Percentiles rank a stretch among this genome's conserved stretches.
Conservation (phyloP, 2,797 vertebrate species). For the Dendrocincla fuliginosa region DNA sequence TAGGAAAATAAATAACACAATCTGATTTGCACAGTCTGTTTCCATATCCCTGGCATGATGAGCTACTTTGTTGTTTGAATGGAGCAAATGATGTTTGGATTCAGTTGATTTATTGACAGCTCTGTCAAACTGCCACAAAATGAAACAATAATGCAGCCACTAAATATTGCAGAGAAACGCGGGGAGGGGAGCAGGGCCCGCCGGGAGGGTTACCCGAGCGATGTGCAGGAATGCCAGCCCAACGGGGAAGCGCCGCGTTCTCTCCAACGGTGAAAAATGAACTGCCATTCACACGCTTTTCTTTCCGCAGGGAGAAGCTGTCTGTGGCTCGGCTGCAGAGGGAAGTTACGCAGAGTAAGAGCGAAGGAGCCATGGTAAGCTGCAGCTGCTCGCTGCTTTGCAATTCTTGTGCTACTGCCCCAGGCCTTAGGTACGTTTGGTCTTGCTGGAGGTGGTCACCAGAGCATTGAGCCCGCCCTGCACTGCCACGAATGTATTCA, state of each 20-base stretch:
- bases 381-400: background rate
- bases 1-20: background rate
- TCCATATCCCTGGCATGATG: background rate
- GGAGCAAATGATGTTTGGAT: slow-evolving; percentile 7
- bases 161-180: background rate
- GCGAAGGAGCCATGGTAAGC: slow-evolving; percentile 90
- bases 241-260: background rate
- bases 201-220: background rate
- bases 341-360: slow-evolving; percentile 86
- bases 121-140: background rate
- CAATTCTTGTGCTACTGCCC: background rate
- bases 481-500: background rate
- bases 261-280: background rate
- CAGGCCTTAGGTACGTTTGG: background rate
- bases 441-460: background rate
- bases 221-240: slow-evolving; percentile 5
- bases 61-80: background rate
- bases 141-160: background rate
- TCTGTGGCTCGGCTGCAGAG: slow-evolving; percentile 89
- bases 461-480: background rate
- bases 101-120: slow-evolving; percentile 1
- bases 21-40: background rate
- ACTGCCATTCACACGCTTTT: slow-evolving; percentile 39
- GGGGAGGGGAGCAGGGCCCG: slow-evolving; percentile 1
- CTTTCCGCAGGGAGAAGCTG: slow-evolving; percentile 87